These are phyloP conservation scores for Caenorhabditis japonica DNA, from an alignment of 2,888 invertebrate genomes.

Conservation along the genomic window DNA sequence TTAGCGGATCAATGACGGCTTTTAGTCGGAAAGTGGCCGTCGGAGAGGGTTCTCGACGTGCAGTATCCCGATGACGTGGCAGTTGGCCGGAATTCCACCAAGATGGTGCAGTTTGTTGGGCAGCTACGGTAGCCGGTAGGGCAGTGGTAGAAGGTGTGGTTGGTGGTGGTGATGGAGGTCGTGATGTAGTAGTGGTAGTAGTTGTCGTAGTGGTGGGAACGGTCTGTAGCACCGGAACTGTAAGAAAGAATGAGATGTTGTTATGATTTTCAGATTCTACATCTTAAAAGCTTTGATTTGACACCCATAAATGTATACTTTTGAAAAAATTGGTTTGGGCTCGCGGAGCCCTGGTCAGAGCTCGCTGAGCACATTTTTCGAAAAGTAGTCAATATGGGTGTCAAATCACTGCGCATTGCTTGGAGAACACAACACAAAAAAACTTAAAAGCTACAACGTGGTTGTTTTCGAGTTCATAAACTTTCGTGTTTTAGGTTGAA, in stretches of 20 bases:
- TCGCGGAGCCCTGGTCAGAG: background rate
- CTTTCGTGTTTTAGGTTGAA: too few relatives aligned
- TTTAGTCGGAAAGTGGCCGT: conserved; percentile 1
- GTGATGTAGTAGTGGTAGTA: conserved; percentile 4
- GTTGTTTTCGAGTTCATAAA: too few relatives aligned
- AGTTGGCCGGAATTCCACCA: conserved; percentile 35
- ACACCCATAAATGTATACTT: conserved; percentile 1
- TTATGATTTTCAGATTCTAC: too few relatives aligned
- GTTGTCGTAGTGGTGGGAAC: conserved; percentile 9
- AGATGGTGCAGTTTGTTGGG: conserved; percentile 36
- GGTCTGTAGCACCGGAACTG: conserved; percentile 20
- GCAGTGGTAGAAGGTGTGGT: too few relatives aligned
- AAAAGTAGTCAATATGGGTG: too few relatives aligned
- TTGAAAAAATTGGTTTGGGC: background rate
- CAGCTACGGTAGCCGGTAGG: too few relatives aligned
- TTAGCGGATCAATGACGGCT: conserved; percentile 28
- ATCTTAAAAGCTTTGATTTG: background rate
- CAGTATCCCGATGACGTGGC: conserved; percentile 44
- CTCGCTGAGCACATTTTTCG: background rate
- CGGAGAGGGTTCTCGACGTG: background rate
- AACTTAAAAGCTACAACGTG: too few relatives aligned
- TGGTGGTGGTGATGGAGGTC: conserved; percentile 5
- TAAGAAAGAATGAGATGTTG: background rate
- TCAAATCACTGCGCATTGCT: too few relatives aligned
- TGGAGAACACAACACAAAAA: too few relatives aligned